Evolutionary conservation across 2,888 invertebrate genomes (phyloP), one percentile per base, ranked within the genome.

Genomic region (Odontomyia ornata): DNA sequence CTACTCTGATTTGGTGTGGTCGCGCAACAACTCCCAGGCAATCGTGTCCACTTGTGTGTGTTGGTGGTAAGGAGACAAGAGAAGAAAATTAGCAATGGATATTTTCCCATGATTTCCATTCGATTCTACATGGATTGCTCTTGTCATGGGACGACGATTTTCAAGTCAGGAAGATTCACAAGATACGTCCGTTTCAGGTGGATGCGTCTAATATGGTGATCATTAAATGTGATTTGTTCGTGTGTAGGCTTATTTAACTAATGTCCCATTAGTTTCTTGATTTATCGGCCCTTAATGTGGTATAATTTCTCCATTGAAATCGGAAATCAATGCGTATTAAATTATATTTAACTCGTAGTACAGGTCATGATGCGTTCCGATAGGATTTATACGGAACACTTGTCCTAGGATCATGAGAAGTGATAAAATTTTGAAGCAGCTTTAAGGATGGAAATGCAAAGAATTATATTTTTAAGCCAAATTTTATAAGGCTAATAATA

Each of bases 71-170:
- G 69, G 69, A 69, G 46, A 69, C 18, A 15, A 47, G 65, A 69
- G 47, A 47, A 73, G 57, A 73, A 60, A 69, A 73, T 73, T 57
- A 73, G 57, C 73, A 27, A 73, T 43, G 21, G 25, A 46, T 23
- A 52, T 60, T 72, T 73, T 73, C 73, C 73, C 73, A 73, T 73
- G 73, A 28, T n/a, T 69, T 43, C 43, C 11, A 46, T 69, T 30
- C 72, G 56, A 72, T 72, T 52, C 25, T 72, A 21, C 36, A 57
- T 57, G 30, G 57, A n/a, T 15, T 47, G 23, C 1, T 43, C 36
- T 60, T 57, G 73, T 73, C 73, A 73, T 73, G 73, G 73, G 73
- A 73, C 73, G 57, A 73, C 60, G 73, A 30, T 18, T 73, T 73
- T 56, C 56, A n/a, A 56, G n/a, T 72, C 56, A 73, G 60, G 73